A percentile compares a stretch with the other conserved stretches of the same genome.
Evolutionary conservation across 2,113 vertebrate species (phyloP).

Genomic region (Anhinga anhinga): DNA sequence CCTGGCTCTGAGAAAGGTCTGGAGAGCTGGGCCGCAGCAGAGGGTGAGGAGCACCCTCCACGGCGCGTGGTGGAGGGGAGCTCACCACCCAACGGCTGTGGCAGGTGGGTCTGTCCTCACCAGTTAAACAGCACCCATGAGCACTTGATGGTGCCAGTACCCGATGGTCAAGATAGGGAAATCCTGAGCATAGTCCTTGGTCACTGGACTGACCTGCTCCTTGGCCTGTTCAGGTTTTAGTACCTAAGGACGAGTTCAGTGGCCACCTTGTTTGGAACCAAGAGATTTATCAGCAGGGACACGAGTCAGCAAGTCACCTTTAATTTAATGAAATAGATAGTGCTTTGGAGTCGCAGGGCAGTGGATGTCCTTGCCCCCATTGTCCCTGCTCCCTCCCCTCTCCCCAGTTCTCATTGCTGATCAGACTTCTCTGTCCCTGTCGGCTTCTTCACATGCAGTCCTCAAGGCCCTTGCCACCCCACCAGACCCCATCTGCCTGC

Average conservation of each 20-base stretch:
- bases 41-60: background rate
- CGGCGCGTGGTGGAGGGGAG: background rate
- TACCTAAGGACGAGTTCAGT: background rate
- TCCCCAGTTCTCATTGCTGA: background rate
- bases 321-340: background rate
- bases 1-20: background rate
- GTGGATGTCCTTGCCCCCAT: background rate
- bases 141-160: background rate
- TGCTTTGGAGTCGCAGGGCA: background rate
- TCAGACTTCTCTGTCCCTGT: background rate
- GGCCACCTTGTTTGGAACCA: background rate
- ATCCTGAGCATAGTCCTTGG: background rate
- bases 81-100: background rate
- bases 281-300: background rate
- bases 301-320: accelerated
- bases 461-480: background rate
- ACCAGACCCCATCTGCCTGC: background rate
- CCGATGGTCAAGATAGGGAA: background rate
- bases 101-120: background rate
- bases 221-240: background rate
- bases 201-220: background rate
- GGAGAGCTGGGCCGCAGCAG: background rate
- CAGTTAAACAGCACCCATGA: background rate
- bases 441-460: background rate
- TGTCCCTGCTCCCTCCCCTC: background rate